phyloP scores from a whole-genome alignment of 2,113 vertebrate species.

The Porphyrio hochstetteri region DNA sequence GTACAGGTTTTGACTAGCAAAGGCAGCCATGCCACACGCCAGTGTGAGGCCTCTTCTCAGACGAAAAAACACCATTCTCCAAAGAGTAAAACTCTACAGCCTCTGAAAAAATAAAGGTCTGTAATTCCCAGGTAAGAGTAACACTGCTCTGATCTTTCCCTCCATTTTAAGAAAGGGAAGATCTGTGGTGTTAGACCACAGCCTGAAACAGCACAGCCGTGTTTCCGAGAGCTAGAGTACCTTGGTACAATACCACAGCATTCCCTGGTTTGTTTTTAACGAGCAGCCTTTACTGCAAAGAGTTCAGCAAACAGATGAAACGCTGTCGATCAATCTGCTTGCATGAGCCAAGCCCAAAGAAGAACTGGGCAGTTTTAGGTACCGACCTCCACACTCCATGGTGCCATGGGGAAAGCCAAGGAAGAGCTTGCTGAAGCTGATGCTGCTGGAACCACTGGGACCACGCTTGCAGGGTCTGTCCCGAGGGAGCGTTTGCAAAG shows the following conservation, averaged over 20 bases:
- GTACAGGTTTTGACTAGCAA: background rate
- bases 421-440: no score
- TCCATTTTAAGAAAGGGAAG: slow-evolving; percentile 16
- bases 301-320: background rate
- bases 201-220: slow-evolving; percentile 19
- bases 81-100: background rate
- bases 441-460: background rate
- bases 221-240: background rate
- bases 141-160: background rate
- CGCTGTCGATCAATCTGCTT: background rate
- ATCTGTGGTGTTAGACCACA: background rate
- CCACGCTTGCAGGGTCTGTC: background rate
- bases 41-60: background rate
- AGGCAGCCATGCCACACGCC: background rate
- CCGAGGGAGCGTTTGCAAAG: background rate
- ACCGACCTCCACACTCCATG: background rate
- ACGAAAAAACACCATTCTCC: background rate
- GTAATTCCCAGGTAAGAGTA: background rate
- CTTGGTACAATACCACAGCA: background rate
- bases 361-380: background rate
- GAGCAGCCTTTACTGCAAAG: background rate
- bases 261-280: slow-evolving; percentile 33
- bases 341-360: background rate
- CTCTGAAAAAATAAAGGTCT: background rate
- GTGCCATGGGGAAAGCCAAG: background rate